phyloP scores from a whole-genome alignment of 2,113 vertebrate species.

The Mugil cephalus region DNA sequence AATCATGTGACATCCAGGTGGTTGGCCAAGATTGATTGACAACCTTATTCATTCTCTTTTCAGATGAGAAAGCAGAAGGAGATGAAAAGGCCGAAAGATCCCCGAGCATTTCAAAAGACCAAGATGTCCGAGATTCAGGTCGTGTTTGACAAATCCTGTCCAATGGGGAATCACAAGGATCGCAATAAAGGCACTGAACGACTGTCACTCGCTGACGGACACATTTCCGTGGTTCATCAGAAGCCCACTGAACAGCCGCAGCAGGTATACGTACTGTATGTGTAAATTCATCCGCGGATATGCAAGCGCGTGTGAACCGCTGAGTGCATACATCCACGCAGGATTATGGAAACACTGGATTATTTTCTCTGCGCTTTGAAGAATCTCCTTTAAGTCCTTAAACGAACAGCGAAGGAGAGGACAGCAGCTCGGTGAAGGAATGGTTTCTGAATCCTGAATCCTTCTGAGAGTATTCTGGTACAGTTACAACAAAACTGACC shows the following conservation, averaged over 20 bases:
- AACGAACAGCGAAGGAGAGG: conserved; percentile 68
- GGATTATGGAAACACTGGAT: conserved; percentile 75
- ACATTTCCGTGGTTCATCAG: conserved; percentile 50
- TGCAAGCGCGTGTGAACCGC: conserved; percentile 23
- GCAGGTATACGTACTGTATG: background rate
- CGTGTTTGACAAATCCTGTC: conserved; percentile 47
- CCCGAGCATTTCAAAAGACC: conserved; percentile 70
- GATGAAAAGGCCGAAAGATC: too few species aligned
- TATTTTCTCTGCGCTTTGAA: conserved; percentile 46
- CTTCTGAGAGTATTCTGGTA: conserved; percentile 8
- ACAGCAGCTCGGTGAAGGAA: conserved; percentile 53
- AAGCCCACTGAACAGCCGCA: conserved; percentile 43
- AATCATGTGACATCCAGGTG: conserved; percentile 57
- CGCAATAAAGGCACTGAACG: conserved; percentile 29
- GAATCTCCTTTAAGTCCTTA: conserved; percentile 63
- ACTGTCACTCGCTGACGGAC: conserved; percentile 28
- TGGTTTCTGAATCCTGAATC: conserved; percentile 33
- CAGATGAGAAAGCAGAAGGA: conserved; percentile 42
- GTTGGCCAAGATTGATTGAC: conserved; percentile 69
- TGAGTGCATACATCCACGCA: conserved; percentile 42
- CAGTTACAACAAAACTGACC: conserved; percentile 23
- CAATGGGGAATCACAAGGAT: conserved; percentile 31
- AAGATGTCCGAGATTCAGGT: conserved; percentile 52
- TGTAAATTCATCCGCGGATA: background rate
- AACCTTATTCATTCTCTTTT: conserved; percentile 62